Percentiles rank a stretch among this genome's conserved stretches.
Evolutionary conservation across 1,140 invertebrate genomes (phyloP).

Genomic region (Pogonus chalceus): DNA sequence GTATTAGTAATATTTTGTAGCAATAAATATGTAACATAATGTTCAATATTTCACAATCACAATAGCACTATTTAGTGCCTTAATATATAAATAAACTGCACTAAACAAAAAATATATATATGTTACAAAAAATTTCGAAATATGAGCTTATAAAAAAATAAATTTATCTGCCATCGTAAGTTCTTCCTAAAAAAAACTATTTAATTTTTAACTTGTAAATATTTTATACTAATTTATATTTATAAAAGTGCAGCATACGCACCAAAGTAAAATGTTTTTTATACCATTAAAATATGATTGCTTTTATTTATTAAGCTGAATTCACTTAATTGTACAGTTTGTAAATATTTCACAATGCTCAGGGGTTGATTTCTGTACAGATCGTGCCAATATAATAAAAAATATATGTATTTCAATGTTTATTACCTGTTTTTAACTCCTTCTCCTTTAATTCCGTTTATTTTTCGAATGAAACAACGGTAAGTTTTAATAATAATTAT

Average conservation of each 20-base stretch:
- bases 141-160: no score
- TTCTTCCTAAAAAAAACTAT: no score
- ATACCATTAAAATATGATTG: background rate
- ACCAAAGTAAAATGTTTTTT: background rate
- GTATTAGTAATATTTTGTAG: no score
- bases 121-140: no score
- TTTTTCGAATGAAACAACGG: no score
- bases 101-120: no score
- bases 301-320: constrained; percentile 2
- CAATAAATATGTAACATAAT: background rate
- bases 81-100: background rate
- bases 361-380: constrained; percentile 1
- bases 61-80: background rate
- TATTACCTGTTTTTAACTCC: background rate
- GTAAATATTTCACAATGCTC: background rate
- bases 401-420: constrained; percentile 8
- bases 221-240: constrained; percentile 5
- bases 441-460: background rate
- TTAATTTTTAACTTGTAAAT: background rate
- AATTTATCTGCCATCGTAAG: no score
- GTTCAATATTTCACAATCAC: background rate
- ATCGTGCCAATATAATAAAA: constrained; percentile 5
- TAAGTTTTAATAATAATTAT: no score
- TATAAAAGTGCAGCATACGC: background rate
- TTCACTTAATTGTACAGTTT: background rate